These are phyloP conservation scores for Amblyjoppa proteus DNA, from an alignment of 2,888 invertebrate species.

Conservation along the genomic window DNA sequence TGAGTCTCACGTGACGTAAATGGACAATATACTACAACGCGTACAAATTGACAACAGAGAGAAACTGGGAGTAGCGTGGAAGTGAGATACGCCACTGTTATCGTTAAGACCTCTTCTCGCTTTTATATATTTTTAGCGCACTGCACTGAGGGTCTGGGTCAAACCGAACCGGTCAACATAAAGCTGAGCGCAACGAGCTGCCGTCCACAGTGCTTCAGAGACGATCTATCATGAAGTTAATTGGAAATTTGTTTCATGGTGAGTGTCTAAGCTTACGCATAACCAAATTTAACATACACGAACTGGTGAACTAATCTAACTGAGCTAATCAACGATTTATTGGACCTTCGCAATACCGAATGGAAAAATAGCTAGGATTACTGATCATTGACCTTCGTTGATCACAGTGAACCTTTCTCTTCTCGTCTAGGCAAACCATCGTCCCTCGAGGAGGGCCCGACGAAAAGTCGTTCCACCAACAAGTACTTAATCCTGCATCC, in stretches of 20 bases:
- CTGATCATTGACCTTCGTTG: neutral
- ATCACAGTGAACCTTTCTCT: neutral
- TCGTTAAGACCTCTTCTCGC: neutral
- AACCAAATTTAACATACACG: neutral
- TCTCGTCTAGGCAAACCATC: neutral
- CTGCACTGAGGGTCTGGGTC: neutral
- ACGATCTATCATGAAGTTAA: neutral
- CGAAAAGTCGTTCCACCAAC: conserved; percentile 9
- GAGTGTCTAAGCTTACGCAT: neutral
- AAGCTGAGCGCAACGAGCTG: neutral
- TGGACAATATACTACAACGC: too few species aligned
- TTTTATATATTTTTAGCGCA: neutral
- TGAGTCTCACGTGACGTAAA: too few species aligned
- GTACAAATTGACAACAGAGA: neutral
- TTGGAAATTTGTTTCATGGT: neutral
- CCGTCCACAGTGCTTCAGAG: neutral
- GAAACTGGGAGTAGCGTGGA: neutral
- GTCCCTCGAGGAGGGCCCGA: conserved; percentile 9
- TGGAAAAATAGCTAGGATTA: neutral
- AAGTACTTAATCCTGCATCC: neutral
- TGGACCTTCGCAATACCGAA: neutral
- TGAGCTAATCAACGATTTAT: neutral
- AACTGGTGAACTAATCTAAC: neutral
- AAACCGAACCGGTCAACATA: neutral
- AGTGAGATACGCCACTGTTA: neutral